These are phyloP conservation scores for Cephalopholis sonnerati DNA, from an alignment of 2,113 vertebrate species.

Conservation along the genomic window DNA sequence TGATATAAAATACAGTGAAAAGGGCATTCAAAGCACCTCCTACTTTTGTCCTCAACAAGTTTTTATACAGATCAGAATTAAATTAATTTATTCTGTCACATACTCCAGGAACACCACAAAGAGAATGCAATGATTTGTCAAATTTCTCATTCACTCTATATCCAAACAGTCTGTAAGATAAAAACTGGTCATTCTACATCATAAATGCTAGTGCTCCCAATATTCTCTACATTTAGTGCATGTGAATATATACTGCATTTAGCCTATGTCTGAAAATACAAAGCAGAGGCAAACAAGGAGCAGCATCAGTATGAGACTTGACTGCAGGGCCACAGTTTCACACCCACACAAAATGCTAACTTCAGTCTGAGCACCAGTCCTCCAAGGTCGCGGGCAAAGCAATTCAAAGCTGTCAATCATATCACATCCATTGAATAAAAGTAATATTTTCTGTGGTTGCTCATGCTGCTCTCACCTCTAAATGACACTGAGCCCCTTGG, in stretches of 20 bases:
- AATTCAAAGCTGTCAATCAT: slow-evolving; percentile 72
- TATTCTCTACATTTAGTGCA: not conserved
- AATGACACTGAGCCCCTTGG: slow-evolving; percentile 66
- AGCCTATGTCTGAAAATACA: slow-evolving; percentile 17
- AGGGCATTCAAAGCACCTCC: not conserved
- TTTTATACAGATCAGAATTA: not conserved
- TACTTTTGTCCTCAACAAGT: not conserved
- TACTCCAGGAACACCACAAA: not conserved
- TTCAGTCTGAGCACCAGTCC: slow-evolving; percentile 43
- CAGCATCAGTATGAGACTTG: slow-evolving; percentile 13
- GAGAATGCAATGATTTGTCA: not conserved
- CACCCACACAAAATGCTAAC: slow-evolving; percentile 49
- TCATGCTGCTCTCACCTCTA: slow-evolving; percentile 71
- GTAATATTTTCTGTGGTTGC: slow-evolving; percentile 69
- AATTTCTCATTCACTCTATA: not conserved
- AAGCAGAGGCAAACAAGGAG: slow-evolving; percentile 18
- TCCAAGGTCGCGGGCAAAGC: slow-evolving; percentile 68
- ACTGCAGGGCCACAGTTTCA: slow-evolving; percentile 44
- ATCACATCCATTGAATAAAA: slow-evolving; percentile 62
- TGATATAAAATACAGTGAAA: not conserved
- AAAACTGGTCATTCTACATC: not conserved
- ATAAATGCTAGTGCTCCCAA: not conserved
- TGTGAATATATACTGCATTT: not conserved
- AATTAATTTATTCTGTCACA: not conserved
- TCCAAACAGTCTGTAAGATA: not conserved